Evolutionary conservation across 2,888 invertebrate genomes (phyloP).

Genomic region (Orthosia incerta): DNA sequence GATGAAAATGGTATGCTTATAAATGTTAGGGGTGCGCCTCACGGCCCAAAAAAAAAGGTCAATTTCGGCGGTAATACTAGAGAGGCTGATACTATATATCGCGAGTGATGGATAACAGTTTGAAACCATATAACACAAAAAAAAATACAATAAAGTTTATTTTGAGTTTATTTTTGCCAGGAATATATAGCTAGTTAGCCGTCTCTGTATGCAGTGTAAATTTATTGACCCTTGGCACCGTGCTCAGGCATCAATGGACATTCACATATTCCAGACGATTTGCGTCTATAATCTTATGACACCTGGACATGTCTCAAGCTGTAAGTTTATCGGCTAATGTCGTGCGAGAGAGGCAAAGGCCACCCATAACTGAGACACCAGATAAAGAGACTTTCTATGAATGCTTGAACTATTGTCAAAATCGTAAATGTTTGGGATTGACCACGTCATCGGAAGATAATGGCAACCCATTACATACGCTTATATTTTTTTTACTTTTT

Average conservation of each 20-base stretch:
- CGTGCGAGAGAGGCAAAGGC: background rate
- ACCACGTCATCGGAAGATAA: too few relatives aligned
- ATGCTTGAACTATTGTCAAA: too few relatives aligned
- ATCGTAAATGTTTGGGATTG: too few relatives aligned
- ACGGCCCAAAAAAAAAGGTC: too few relatives aligned
- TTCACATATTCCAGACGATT: slow-evolving; percentile 26
- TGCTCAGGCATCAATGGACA: slow-evolving; percentile 7
- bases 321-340: background rate
- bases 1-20: too few relatives aligned
- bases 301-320: slow-evolving; percentile 1
- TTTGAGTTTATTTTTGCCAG: background rate
- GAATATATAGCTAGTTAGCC: background rate
- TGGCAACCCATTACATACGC: too few relatives aligned
- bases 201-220: background rate
- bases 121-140: too few relatives aligned
- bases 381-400: too few relatives aligned
- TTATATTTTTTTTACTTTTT: too few relatives aligned
- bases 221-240: slow-evolving; percentile 19
- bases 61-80: background rate
- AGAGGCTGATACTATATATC: background rate
- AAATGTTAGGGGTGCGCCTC: too few relatives aligned
- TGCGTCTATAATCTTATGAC: background rate
- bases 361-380: background rate
- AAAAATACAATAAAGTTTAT: too few relatives aligned
- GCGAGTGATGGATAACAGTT: too few relatives aligned